Base-by-base conservation (phyloP, 2,797 vertebrate species). In the Antrozous pallidus region DNA sequence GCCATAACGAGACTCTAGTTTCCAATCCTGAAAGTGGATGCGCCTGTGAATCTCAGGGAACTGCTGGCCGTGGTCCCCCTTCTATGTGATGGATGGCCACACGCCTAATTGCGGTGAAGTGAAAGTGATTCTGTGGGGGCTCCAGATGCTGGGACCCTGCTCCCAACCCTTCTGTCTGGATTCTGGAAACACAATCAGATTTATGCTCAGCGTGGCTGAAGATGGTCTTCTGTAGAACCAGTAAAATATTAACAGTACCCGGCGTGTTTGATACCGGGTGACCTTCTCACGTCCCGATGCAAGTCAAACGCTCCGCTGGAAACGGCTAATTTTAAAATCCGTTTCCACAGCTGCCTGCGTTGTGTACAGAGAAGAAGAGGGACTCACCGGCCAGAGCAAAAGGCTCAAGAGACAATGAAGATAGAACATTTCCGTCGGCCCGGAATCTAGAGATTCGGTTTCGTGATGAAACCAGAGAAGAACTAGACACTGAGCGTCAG, bases 191-290 rank as follows among this genome's bases (percentile, higher is more conserved):
- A 56, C 20, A 89, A 1, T 56, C 82, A 89, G 47, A 81, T 81
- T 74, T 70, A n/a, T 36, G 6, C 65, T 45, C 92, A 88, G 54
- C 45, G 33, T 10, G 75, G 40, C 40, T 96, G 69, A 94, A 96
- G 70, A n/a, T 94, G 2, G 14, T 69, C 93, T 33, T 47, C n/a
- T 47, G 17, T 49, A 81, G 73, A 2, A 93, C 82, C 73, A 95
- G 45, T 96, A 88, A 77, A 95, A 38, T 74, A 80, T 96, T 90
- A 95, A 22, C 33, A 94, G 17, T 63, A 63, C 49, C 80, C 90
- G n/a, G 33, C 8, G 56, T 94, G 45, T 93, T 93, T 95, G 58
- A 95, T 14, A 93, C 94, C 58, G 11, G 77, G 6, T 56, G 73
- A 74, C 7, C 92, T 89, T 94, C 1, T 90, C 31, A 94, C 67